Base-by-base conservation (phyloP, 2,888 invertebrate genomes). In the Ormyrus labotus region DNA sequence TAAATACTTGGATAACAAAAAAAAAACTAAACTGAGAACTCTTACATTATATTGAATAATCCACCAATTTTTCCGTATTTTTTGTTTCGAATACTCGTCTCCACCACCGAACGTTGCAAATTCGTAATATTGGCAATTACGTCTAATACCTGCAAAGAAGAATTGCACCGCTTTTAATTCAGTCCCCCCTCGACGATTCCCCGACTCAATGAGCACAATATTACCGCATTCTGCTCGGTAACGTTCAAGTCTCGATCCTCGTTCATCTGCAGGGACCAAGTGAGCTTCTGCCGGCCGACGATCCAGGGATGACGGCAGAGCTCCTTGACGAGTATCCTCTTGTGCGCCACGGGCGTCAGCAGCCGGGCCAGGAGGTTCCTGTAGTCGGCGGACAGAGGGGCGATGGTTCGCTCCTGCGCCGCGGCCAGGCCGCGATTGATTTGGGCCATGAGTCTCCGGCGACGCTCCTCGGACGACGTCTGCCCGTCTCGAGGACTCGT, bases 351-450 rank as follows among this genome's bases (percentile, higher is more conserved):
- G 0, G 93, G 93, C 79, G 93, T 92, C 82, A 94, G 86, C 47
- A 94, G 89, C 67, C 92, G 92, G 75, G 91, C 91, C 82, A 94
- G 91, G 86, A 94, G 92, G 74, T 89, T 86, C 74, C 88, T 87
- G 82, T 92, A 92, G 55, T 92, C 92, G 58, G 76, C 55, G 0
- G 93, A 91, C 78, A 92, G 91, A 45, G 89, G 84, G 0, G 92
- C 89, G 63, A 94, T 91, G 4, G 92, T 92, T 76, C 91, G 91
- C 68, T 92, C 92, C 85, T 95, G 95, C 65, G 91, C 91, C 67
- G 92, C 87, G 1, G 93, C 92, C 86, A 95, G 92, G 8, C 95
- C 96, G 84, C 93, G 92, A 85, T 95, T 92, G 84, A 95, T 93
- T 88, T 93, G 94, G 83, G 93, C 92, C 83, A 95, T 93, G 76